Evolutionary conservation across 1,140 invertebrate genomes (phyloP), one percentile per base, ranked within the genome.

Genomic region (Leguminivora glycinivorella): DNA sequence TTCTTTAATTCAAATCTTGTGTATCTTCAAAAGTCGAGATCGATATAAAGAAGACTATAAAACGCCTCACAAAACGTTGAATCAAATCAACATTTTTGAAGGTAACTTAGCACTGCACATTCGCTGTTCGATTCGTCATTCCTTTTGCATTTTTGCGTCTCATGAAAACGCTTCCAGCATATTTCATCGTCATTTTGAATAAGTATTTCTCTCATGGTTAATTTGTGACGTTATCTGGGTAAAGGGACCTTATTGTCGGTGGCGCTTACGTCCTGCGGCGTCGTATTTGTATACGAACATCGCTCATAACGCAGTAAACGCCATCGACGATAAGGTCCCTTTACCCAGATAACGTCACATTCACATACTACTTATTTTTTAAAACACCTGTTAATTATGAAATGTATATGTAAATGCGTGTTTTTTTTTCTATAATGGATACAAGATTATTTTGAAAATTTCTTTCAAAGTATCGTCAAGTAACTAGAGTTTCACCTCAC

Each of bases 41-140:
- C 19, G 19, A 22, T n/a, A 22, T 17, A 67, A 7, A 43, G 34
- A 67, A 38, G 38, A 67, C 66, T 24, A 67, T 83, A 83, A 85
- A 91, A 90, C 89, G 84, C 89, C 89, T 91, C 89, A 91, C 77
- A 89, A 91, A 91, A 91, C 77, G 84, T 91, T 91, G 85, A 89
- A 82, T 83, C 67, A 4, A 81, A 85, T 88, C 89, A 91, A 91
- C 87, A 82, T 84, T 90, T 90, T 88, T 91, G 89, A 91, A 91
- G 85, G 89, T 91, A 91, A 88, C 83, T 88, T 75, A 52, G 74
- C 77, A 79, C 72, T 82, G 72, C 71, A 52, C 47, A 74, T 70
- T 76, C 56, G 56, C 67, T 69, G 31, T 66, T 67, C 52, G 29
- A 24, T 14, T 70, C 67, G 67, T 52, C 29, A 71, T 66, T 52